A percentile compares a stretch with the other conserved stretches of the same genome.
These are phyloP conservation scores for Phacellophora camtschatica DNA, from an alignment of 30 jellyfish, hydroid and myxozoan species.

Conservation along the genomic window DNA sequence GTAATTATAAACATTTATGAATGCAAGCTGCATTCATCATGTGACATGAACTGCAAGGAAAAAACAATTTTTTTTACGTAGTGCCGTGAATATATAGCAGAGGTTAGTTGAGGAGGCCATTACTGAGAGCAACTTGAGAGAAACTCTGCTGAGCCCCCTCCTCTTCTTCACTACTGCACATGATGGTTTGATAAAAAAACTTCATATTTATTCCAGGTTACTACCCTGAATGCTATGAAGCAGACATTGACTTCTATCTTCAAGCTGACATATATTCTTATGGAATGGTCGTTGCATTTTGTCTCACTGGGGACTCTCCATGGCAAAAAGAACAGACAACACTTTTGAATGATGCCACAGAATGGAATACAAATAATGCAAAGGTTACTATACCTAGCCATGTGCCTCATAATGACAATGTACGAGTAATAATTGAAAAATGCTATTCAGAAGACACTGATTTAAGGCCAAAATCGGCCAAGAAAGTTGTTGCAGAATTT, in stretches of 20 bases:
- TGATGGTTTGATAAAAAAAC: too few species aligned
- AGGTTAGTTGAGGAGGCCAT: too few species aligned
- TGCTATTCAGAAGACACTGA: conserved; percentile 57
- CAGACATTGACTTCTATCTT: conserved; percentile 56
- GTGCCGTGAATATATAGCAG: too few species aligned
- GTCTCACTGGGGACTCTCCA: conserved; percentile 75
- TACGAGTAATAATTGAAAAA: conserved; percentile 32
- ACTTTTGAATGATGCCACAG: conserved; percentile 14
- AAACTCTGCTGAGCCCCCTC: too few species aligned
- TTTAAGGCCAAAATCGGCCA: conserved; percentile 47
- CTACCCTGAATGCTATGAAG: conserved; percentile 60
- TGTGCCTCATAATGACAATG: conserved; percentile 32
- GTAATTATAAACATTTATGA: too few species aligned
- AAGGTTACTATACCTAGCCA: conserved; percentile 50
- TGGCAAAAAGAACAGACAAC: conserved; percentile 62
- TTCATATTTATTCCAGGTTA: conserved; percentile 14
- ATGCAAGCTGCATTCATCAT: too few species aligned
- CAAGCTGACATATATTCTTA: conserved; percentile 72
- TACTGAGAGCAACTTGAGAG: too few species aligned
- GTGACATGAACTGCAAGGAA: too few species aligned
- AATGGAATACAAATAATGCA: conserved; percentile 46
- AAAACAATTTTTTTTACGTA: too few species aligned
- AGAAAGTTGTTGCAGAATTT: conserved; percentile 37
- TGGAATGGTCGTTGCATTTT: conserved; percentile 79
- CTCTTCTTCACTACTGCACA: too few species aligned